phyloP scores from a whole-genome alignment of 2,888 invertebrate genomes.

The Agrochola macilenta region DNA sequence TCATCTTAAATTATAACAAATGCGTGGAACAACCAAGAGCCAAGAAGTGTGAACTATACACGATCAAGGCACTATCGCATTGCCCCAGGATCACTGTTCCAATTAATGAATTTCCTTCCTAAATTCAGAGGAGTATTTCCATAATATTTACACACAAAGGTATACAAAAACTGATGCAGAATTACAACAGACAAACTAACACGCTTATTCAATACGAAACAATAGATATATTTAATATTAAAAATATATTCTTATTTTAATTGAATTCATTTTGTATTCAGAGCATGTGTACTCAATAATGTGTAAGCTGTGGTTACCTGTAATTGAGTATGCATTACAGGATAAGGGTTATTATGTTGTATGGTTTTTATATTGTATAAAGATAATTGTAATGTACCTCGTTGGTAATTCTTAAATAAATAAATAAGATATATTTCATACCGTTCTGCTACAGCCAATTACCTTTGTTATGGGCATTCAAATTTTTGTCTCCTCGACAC shows the following conservation, averaged over 20 bases:
- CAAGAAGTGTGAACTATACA: background rate
- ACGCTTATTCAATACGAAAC: slow-evolving; percentile 53
- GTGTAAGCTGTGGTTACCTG: too few species aligned
- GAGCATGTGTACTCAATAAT: too few species aligned
- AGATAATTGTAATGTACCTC: too few species aligned
- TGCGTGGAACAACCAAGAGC: background rate
- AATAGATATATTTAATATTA: slow-evolving; percentile 43
- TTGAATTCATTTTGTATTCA: too few species aligned
- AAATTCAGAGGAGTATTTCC: background rate
- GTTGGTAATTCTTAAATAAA: too few species aligned
- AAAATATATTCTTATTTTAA: too few species aligned
- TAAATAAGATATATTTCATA: slow-evolving; percentile 34
- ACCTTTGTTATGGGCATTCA: slow-evolving; percentile 28
- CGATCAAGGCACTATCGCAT: background rate
- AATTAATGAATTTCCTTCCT: background rate
- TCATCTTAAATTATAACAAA: background rate
- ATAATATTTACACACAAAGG: background rate
- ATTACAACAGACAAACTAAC: slow-evolving; percentile 37
- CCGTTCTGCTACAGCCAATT: slow-evolving; percentile 27
- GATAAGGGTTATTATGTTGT: too few species aligned
- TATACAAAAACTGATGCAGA: slow-evolving; percentile 12
- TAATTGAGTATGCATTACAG: too few species aligned
- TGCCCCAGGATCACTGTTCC: background rate
- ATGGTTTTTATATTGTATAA: too few species aligned
- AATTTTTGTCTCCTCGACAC: slow-evolving; percentile 53